phyloP scores from a whole-genome alignment of 2,888 invertebrate genomes.

The Luperina nickerlii region DNA sequence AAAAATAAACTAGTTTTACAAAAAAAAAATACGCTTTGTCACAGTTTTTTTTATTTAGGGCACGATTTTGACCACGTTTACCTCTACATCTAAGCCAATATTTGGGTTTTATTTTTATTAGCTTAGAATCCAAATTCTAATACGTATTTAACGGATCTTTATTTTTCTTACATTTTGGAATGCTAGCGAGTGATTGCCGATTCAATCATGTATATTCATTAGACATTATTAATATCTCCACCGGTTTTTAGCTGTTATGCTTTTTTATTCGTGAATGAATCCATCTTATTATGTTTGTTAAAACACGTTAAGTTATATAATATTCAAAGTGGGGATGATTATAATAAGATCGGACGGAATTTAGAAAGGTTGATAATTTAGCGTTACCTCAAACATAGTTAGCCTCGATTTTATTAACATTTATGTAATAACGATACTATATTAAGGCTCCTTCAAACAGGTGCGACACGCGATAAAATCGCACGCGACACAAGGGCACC shows the following conservation, averaged over 20 bases:
- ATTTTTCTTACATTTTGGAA: not conserved
- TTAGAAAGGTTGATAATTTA: slow-evolving; percentile 57
- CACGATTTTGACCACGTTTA: not conserved
- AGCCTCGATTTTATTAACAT: slow-evolving; percentile 33
- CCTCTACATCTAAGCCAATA: not conserved
- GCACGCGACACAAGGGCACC: no score
- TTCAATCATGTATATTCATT: slow-evolving; percentile 35
- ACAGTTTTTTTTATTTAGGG: no score
- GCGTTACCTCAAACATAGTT: slow-evolving; percentile 32
- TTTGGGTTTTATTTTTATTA: not conserved
- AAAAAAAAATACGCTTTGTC: not conserved
- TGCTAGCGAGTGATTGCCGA: not conserved
- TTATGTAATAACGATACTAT: slow-evolving; percentile 41
- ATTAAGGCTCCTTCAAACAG: not conserved
- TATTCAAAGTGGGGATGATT: slow-evolving; percentile 15
- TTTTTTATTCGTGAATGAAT: slow-evolving; percentile 44
- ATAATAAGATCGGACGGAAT: slow-evolving; percentile 37
- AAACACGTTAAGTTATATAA: slow-evolving; percentile 36
- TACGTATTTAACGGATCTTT: not conserved
- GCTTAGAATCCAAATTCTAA: not conserved
- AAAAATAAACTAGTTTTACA: not conserved
- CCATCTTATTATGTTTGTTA: slow-evolving; percentile 26
- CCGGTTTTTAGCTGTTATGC: slow-evolving; percentile 1
- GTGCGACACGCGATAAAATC: no score
- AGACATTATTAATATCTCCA: slow-evolving; percentile 9